These are phyloP conservation scores for Ceraclea dissimilis DNA, from an alignment of 2,888 invertebrate species.

Conservation along the genomic window DNA sequence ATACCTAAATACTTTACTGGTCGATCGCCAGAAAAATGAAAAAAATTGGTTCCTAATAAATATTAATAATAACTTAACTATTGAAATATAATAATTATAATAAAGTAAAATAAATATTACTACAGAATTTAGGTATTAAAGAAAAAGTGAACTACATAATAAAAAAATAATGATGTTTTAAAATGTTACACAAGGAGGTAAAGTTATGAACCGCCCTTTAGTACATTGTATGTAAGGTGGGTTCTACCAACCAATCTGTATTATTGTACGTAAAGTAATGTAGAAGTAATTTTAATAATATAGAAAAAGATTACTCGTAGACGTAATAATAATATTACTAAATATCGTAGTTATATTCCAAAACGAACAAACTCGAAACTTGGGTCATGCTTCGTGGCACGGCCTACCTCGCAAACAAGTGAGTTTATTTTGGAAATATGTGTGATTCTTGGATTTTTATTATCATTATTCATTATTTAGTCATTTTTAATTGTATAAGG, in stretches of 20 bases:
- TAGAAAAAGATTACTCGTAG: constrained; percentile 25
- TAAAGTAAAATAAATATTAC: constrained; percentile 25
- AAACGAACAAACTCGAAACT: constrained; percentile 55
- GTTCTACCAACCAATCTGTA: constrained; percentile 20
- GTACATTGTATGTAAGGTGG: constrained; percentile 21
- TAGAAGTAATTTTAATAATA: constrained; percentile 25
- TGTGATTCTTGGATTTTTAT: constrained; percentile 61
- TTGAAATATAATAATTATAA: constrained; percentile 24
- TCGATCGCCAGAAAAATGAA: constrained; percentile 27
- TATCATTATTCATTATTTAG: constrained; percentile 22
- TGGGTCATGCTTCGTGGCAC: constrained; percentile 48
- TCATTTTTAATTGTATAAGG: constrained; percentile 20
- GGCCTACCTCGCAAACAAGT: constrained; percentile 68
- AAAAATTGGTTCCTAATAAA: constrained; percentile 27
- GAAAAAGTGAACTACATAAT: constrained; percentile 24
- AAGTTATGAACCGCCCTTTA: not conserved
- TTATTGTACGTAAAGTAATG: constrained; percentile 26
- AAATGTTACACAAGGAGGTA: not conserved
- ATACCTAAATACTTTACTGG: constrained; percentile 25
- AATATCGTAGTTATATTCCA: constrained; percentile 50
- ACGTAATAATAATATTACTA: constrained; percentile 35
- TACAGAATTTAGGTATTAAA: constrained; percentile 27
- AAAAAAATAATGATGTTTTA: constrained; percentile 24
- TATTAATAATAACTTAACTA: constrained; percentile 24
- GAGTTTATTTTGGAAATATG: constrained; percentile 70